phyloP scores from a whole-genome alignment of 2,888 invertebrate species.

The Chymomyza procnemis region DNA sequence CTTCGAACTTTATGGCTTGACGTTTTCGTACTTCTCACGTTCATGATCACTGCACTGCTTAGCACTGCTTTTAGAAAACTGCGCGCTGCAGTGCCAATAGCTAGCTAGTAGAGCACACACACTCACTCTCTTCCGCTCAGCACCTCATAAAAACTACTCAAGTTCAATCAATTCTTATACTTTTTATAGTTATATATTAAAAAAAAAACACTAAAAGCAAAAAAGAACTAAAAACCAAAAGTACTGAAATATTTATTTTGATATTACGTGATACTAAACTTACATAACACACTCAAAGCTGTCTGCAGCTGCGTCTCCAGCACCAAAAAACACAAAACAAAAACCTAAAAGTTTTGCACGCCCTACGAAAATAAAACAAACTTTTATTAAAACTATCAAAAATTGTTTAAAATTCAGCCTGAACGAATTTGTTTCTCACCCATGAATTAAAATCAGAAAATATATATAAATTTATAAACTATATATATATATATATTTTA shows the following conservation, averaged over 20 bases:
- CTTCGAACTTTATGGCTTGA: no score
- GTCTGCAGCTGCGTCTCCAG: constrained; percentile 52
- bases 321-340: no score
- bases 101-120: constrained; percentile 26
- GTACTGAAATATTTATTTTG: constrained; percentile 69
- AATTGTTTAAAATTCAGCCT: constrained; percentile 37
- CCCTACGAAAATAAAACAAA: constrained; percentile 12
- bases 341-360: constrained; percentile 1
- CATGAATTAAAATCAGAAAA: constrained; percentile 37
- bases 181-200: neutral
- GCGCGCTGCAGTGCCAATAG: constrained; percentile 8
- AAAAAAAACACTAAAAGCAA: constrained; percentile 22
- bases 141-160: constrained; percentile 37
- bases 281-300: constrained; percentile 52
- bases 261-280: constrained; percentile 73
- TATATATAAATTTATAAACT: constrained; percentile 38
- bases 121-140: constrained; percentile 23
- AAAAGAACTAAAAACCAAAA: constrained; percentile 34
- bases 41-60: no score
- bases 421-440: constrained; percentile 57
- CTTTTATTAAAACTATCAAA: constrained; percentile 13
- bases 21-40: no score
- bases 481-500: constrained; percentile 39
- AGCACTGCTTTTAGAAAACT: no score
- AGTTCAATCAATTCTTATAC: constrained; percentile 29